These are phyloP conservation scores for Myiagra hebetior DNA, from an alignment of 2,113 vertebrate genomes.

Conservation along the genomic window DNA sequence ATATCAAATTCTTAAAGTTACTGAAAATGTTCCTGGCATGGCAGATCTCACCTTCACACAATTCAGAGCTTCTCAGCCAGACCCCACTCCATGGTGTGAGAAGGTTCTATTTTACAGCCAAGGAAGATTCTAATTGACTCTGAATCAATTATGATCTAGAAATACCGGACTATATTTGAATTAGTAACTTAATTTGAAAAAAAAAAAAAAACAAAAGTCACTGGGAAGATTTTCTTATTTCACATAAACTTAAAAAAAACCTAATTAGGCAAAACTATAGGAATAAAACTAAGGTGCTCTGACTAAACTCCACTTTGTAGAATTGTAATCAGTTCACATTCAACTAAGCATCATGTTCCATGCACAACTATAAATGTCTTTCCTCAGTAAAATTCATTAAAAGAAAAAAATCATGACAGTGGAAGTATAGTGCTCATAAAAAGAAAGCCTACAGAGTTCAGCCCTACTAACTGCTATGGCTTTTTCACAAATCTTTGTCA, in stretches of 20 bases:
- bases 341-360: not conserved
- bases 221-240: not conserved
- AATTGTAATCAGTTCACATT: not conserved
- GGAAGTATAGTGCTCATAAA: not conserved
- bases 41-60: not conserved
- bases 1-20: not conserved
- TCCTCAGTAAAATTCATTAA: not conserved
- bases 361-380: fast-evolving
- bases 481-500: not conserved
- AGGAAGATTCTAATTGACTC: not conserved
- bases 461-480: not conserved
- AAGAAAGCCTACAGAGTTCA: not conserved
- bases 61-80: not conserved
- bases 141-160: not conserved
- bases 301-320: not conserved
- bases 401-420: not conserved
- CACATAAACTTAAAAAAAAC: too few species aligned
- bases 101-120: not conserved
- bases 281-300: not conserved
- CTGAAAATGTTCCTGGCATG: not conserved
- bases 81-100: not conserved
- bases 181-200: not conserved
- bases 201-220: not conserved
- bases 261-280: not conserved
- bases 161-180: not conserved